Evolutionary conservation across 2,797 vertebrate species (phyloP), one percentile per base, ranked within the genome.

Genomic region (Pelodytes ibericus): DNA sequence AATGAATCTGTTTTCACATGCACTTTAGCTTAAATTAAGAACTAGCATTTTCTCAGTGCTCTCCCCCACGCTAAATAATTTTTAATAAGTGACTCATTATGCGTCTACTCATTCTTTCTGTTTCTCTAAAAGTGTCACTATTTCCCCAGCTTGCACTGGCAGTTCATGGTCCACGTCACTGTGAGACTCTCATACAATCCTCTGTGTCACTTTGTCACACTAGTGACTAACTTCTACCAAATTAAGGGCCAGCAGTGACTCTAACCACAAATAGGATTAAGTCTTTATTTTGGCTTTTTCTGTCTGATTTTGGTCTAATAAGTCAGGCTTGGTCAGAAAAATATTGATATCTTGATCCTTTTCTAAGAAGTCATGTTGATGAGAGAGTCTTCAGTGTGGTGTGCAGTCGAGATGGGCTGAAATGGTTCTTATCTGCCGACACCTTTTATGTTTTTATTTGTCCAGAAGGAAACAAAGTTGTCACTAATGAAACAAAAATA

Each of bases 81-180:
- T 77, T 53, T n/a, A 41, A 51, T 53, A 60, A 29, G 27, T 78
- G 69, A 78, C 39, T 78, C 75, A 78, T 26, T 66, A 24, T 51
- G 64, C 64, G 51, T 18, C 47, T 47, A 27, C 64, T 24, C 26
- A 47, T 41, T 49, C 8, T 44, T 57, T 77, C 49, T 64, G 31
- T 58, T 59, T 77, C 56, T 41, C 70, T 78, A 72, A 60, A 56
- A 63, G 18, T 72, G 69, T 78, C 70, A 78, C 24, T 47, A 26
- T 78, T 78, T 78, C 70, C 75, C 61, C 16, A 39, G 51, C 51
- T 77, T 77, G 69, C 7, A 22, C 62, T 72, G 75, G 75, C 69
- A 78, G 62, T 41, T 53, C 41, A 7, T n/a, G 44, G 24, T 62
- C 49, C 75, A 72, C 75, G 75, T 72, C 75, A 78, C 75, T 51